These are phyloP conservation scores for Acanthopagrus latus DNA, from an alignment of 2,797 vertebrate species.

Conservation along the genomic window DNA sequence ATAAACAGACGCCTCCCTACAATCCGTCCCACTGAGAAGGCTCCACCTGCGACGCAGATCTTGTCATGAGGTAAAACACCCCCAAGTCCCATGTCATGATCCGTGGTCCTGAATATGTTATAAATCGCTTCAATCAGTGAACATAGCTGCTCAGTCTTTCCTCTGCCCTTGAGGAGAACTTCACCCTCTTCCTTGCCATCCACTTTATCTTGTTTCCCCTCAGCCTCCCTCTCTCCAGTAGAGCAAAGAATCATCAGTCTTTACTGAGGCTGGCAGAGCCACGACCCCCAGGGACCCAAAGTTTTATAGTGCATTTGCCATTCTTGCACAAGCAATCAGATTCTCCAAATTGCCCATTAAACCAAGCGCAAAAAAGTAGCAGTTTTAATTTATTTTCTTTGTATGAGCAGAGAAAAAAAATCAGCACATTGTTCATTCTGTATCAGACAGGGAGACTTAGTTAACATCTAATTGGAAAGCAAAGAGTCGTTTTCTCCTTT, in stretches of 20 bases:
- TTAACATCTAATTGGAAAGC: conserved; percentile 57
- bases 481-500: conserved; percentile 40
- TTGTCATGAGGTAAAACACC: conserved; percentile 28
- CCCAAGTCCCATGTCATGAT: conserved; percentile 46
- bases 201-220: conserved; percentile 61
- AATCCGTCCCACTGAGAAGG: conserved; percentile 28
- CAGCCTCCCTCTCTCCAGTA: conserved; percentile 48
- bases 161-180: conserved; percentile 52
- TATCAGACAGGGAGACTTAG: conserved; percentile 44
- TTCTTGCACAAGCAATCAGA: conserved; percentile 77
- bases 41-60: conserved; percentile 49
- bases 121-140: conserved; percentile 53
- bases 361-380: conserved; percentile 59
- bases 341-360: conserved; percentile 75
- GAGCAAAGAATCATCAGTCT: conserved; percentile 70
- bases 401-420: conserved; percentile 54
- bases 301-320: conserved; percentile 72
- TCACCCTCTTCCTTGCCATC: conserved; percentile 54
- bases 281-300: conserved; percentile 47
- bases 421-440: conserved; percentile 43
- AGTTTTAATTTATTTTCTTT: conserved; percentile 69
- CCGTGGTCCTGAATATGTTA: conserved; percentile 57
- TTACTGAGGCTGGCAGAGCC: conserved; percentile 64
- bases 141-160: conserved; percentile 46
- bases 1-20: conserved; percentile 54